phyloP scores from a whole-genome alignment of 1,140 invertebrate species.

The Leptinotarsa defecta region DNA sequence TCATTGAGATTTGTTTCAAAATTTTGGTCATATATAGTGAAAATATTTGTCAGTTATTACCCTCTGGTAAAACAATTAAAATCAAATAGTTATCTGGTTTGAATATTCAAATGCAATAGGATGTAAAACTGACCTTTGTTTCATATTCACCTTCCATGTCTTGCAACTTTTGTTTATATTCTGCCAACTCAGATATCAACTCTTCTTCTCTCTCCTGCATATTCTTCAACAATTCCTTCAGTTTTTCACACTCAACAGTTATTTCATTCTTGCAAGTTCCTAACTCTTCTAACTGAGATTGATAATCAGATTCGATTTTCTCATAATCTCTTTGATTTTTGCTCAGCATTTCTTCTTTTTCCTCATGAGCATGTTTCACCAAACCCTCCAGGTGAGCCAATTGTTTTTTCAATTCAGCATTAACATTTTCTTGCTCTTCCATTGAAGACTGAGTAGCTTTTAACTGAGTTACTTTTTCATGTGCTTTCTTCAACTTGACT shows the following conservation, averaged over 20 bases:
- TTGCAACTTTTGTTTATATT: constrained; percentile 60
- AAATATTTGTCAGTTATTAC: no score
- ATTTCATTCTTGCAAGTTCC: constrained; percentile 60
- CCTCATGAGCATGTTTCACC: constrained; percentile 58
- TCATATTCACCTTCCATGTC: constrained; percentile 34
- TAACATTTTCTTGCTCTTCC: constrained; percentile 40
- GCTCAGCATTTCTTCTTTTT: constrained; percentile 60
- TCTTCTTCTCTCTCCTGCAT: constrained; percentile 59
- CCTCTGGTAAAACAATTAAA: no score
- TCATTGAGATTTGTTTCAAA: no score
- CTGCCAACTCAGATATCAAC: constrained; percentile 58
- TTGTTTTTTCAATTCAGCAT: constrained; percentile 53
- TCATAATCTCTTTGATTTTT: constrained; percentile 63
- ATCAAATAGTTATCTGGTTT: no score
- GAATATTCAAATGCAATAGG: not conserved
- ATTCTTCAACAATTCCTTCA: constrained; percentile 60
- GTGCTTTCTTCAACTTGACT: constrained; percentile 59
- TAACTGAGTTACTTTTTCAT: constrained; percentile 45
- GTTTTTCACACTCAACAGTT: constrained; percentile 56
- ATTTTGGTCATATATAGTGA: no score
- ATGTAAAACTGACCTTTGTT: not conserved
- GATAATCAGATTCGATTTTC: constrained; percentile 65
- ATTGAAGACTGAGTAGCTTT: constrained; percentile 31
- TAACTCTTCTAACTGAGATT: constrained; percentile 63
- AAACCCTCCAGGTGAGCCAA: constrained; percentile 58